Evolutionary conservation across 2,797 vertebrate species (phyloP), one percentile per base, ranked within the genome.

Genomic region (Muscicapa striata): DNA sequence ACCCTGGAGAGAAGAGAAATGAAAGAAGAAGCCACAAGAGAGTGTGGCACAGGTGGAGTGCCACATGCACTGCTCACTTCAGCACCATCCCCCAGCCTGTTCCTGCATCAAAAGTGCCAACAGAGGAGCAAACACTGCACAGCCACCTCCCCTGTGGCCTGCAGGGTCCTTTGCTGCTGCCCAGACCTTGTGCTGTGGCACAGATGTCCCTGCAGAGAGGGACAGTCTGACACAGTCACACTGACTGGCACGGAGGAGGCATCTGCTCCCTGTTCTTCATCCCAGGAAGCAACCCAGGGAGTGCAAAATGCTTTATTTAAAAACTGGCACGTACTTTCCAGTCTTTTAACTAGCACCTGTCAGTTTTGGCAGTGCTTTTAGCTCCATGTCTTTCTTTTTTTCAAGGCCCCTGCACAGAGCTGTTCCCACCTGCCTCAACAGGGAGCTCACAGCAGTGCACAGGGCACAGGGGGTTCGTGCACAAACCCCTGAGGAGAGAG

Each of bases 361-460:
- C 36, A 23, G 40, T 84, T 62, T 74, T 82, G 72, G 48, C 82
- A 58, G 30, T 23, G 48, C 68, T 85, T 80, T 84, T 76, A 87
- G 38, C 57, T 55, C 40, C 5, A 49, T 59, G 12, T 13, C 58
- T 87, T 34, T 36, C 13, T 48, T 40, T 8, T 8, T 72, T 68
- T n/a, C 46, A n/a, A 69, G 55, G 24, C 29, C n/a, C 38, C 55
- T 84, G 57, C 69, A 48, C 1, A 1, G 34, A 58, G n/a, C 23
- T 4, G 0, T 29, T 52, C 74, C 54, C 49, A 61, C 34, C 32
- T 3, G 6, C 45, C 40, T 61, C 2, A 0, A 41, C 70, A 84
- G 77, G 54, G 32, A 89, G 66, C 26, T 49, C 74, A 6, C 72
- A 55, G 82, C 63, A 72, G 59, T 3, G 6, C 40, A 11, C 0